Base-by-base conservation (phyloP, 2,888 invertebrate species). In the Pycnomerus fuliginosus region DNA sequence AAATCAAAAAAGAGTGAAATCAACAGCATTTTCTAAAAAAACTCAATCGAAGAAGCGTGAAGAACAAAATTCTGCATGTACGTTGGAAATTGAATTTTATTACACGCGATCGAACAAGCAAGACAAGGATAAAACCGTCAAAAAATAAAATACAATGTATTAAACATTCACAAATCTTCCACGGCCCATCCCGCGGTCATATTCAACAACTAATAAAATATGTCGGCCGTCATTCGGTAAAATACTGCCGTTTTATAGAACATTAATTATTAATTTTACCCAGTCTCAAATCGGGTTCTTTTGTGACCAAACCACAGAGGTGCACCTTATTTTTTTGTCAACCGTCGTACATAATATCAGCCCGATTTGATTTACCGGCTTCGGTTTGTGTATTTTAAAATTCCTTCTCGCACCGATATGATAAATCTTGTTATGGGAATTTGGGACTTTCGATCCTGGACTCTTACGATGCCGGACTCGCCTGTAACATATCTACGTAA, bases 131-230 rank as follows among this genome's bases (percentile, higher is more conserved):
- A 36, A 43, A 43, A 20, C 43, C 44, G 44, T 44, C 37, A 44
- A 44, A 44, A 62, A 60, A 60, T 65, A 63, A 68, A 65, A 67
- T 68, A 68, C 65, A 65, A 66, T 62, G 66, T 68, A 68, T 68
- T 68, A 68, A 69, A 65, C 62, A 65, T 58, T 64, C 55, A 69
- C 68, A 69, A 68, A 69, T 69, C 68, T 62, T 60, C 39, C 49
- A 43, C 39, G 46, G 39, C 43, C 39, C 41, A 33, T 46, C 49
- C 54, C 23, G 29, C 36, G 45, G 57, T 51, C 53, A 50, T 45
- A 66, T 64, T 65, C 66, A 66, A 66, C 67, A 66, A 65, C 64
- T 61, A 64, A 65, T 66, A 67, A 68, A 68, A 67, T 65, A 68
- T 65, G 64, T 64, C 55, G 52, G 55, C 52, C 60, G 65, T 68